phyloP scores from a whole-genome alignment of 37 sponge, comb jelly and placozoan genomes.

The Bolinopsis microptera region DNA sequence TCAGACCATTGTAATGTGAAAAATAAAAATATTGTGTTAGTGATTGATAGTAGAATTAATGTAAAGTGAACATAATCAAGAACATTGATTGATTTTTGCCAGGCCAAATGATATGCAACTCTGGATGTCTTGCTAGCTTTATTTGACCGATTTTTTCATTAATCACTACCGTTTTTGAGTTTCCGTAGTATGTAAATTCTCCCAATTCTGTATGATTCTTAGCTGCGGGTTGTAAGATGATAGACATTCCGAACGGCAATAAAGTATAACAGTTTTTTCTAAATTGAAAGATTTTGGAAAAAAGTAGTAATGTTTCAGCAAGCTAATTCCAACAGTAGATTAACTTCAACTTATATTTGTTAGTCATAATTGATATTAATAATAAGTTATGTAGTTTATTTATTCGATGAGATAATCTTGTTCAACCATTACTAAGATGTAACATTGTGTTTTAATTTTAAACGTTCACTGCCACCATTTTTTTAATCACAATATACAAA shows the following conservation, averaged over 20 bases:
- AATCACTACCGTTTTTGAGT: background rate
- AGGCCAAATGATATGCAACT: background rate
- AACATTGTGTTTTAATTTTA: too few species aligned
- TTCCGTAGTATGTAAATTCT: background rate
- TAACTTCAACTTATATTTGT: background rate
- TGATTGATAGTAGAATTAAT: too few species aligned
- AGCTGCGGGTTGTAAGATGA: too few species aligned
- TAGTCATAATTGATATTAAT: background rate
- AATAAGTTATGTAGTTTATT: background rate
- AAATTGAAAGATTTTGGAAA: background rate
- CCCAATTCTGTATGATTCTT: too few species aligned
- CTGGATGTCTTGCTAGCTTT: background rate
- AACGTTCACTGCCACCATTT: too few species aligned
- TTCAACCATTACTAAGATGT: background rate
- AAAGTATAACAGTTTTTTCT: too few species aligned
- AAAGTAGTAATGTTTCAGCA: background rate
- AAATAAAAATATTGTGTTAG: too few species aligned
- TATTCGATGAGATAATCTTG: background rate
- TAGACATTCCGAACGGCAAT: too few species aligned
- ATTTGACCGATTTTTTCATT: background rate
- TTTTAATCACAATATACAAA: too few species aligned
- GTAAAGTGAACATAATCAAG: background rate
- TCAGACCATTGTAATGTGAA: background rate
- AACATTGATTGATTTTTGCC: background rate
- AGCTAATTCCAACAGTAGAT: background rate